phyloP scores from a whole-genome alignment of 2,113 vertebrate genomes.

The Desmodus rotundus region DNA sequence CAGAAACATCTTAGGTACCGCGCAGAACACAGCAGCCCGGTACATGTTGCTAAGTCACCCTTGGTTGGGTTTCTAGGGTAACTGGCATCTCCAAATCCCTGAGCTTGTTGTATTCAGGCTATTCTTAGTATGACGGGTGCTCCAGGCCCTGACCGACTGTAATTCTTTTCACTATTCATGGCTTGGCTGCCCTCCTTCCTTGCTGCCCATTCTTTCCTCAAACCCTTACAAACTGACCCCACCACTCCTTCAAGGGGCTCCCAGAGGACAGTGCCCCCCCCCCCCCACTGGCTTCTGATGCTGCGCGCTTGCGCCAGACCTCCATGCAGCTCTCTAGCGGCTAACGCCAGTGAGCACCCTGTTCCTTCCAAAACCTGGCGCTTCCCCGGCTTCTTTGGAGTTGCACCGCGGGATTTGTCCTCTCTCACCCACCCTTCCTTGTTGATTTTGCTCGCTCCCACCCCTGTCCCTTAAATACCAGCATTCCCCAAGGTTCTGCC shows the following conservation, averaged over 20 bases:
- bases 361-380: neutral
- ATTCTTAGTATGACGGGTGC: neutral
- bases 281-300: neutral
- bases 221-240: neutral
- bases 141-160: neutral
- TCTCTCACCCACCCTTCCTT: neutral
- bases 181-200: neutral
- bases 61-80: conserved; percentile 51
- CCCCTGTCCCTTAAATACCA: neutral
- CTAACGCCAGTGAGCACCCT: fast-evolving
- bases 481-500: conserved; percentile 22
- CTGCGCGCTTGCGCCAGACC: neutral
- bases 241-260: neutral
- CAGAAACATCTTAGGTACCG: neutral
- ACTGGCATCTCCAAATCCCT: neutral
- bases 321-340: fast-evolving
- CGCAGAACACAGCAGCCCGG: neutral
- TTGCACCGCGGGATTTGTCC: neutral
- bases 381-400: neutral
- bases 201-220: neutral
- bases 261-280: neutral
- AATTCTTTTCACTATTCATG: neutral
- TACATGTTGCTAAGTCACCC: neutral
- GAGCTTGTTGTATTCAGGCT: neutral
- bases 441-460: neutral